Percentiles rank a stretch among this genome's conserved stretches.
These are phyloP conservation scores for Hypsibius dujardini DNA, from an alignment of 1,140 invertebrate genomes.

Conservation along the genomic window DNA sequence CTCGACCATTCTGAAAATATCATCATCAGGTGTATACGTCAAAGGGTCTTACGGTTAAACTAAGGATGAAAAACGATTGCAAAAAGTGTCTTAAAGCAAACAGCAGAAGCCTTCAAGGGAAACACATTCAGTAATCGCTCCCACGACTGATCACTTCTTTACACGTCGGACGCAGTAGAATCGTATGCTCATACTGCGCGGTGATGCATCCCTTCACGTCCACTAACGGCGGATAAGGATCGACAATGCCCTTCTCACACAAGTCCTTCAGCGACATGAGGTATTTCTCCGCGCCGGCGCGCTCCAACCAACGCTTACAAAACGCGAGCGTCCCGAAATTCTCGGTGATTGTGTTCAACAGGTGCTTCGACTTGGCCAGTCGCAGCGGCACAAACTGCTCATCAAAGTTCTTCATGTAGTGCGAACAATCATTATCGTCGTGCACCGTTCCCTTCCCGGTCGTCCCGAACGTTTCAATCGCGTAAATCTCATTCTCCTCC, in stretches of 20 bases:
- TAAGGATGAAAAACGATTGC: no score
- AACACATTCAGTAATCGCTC: conserved; percentile 62
- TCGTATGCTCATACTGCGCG: conserved; percentile 97
- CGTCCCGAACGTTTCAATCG: conserved; percentile 98
- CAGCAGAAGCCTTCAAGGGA: no score
- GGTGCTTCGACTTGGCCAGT: conserved; percentile 70
- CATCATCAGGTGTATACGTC: no score
- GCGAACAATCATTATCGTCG: conserved; percentile 96
- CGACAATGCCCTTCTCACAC: conserved; percentile 82
- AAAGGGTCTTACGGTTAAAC: no score
- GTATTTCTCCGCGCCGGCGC: conserved; percentile 87
- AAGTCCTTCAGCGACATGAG: conserved; percentile 95
- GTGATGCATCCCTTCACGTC: conserved; percentile 96
- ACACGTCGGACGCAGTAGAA: conserved; percentile 87
- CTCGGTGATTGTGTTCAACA: conserved; percentile 88
- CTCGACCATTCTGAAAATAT: no score
- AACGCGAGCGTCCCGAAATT: conserved; percentile 95
- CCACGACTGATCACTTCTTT: conserved; percentile 94
- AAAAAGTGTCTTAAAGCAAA: no score
- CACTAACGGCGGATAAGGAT: conserved; percentile 92
- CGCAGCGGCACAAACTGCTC: conserved; percentile 67
- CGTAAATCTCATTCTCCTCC: conserved; percentile 99
- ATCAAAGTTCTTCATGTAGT: conserved; percentile 99
- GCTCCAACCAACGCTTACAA: conserved; percentile 94
- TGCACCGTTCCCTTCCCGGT: conserved; percentile 90